Conservation (phyloP, 2,113 vertebrate species). For the Mungos mungo region DNA sequence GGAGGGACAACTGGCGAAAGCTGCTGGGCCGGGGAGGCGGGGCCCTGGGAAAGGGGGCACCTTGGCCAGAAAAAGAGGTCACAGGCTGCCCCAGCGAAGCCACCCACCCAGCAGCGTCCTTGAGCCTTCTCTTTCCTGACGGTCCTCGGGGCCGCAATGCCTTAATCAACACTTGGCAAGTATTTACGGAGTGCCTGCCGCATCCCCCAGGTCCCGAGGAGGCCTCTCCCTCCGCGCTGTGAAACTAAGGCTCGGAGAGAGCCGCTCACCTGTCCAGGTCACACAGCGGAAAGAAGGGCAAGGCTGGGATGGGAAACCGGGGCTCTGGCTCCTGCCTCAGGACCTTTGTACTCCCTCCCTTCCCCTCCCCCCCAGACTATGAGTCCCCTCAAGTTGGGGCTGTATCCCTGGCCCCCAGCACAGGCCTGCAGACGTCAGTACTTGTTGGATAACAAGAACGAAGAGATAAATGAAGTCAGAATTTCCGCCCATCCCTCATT, state of each 20-base stretch:
- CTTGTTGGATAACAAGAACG: neutral
- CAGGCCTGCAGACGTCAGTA: neutral
- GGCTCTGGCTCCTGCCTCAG: neutral
- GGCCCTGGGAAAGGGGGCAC: neutral
- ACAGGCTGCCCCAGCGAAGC: neutral
- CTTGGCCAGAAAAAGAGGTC: neutral
- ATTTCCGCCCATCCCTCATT: neutral
- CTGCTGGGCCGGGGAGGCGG: neutral
- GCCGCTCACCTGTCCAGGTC: accelerated
- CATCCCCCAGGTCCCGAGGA: neutral
- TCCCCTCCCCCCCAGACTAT: neutral
- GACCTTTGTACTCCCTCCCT: neutral
- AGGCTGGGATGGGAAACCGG: neutral
- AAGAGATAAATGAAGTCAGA: neutral
- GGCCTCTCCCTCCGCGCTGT: too few species aligned
- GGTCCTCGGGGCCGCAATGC: neutral
- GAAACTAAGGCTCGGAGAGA: neutral
- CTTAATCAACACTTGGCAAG: neutral
- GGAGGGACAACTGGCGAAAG: conserved; percentile 63
- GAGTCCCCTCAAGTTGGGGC: neutral
- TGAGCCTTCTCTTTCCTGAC: neutral
- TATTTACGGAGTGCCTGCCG: accelerated
- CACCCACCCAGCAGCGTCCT: neutral
- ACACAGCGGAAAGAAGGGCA: neutral
- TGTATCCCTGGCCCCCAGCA: neutral